A percentile compares a stretch with the other conserved stretches of the same genome.
phyloP scores from a whole-genome alignment of 2,888 invertebrate genomes.

The Litoditis marina region DNA sequence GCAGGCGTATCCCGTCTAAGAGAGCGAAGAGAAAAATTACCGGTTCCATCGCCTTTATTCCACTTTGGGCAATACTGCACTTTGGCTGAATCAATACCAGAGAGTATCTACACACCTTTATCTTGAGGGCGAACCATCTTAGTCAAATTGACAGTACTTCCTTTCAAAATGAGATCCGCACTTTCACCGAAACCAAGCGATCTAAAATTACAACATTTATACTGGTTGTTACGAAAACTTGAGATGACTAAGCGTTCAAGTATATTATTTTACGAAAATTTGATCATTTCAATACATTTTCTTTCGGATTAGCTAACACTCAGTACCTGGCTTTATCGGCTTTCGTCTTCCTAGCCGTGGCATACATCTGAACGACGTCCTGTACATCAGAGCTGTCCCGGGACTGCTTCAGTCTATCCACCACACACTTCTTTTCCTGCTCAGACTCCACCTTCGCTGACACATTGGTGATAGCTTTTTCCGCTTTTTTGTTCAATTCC shows the following conservation, averaged over 20 bases:
- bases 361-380: slow-evolving; percentile 27
- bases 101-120: slow-evolving; percentile 1
- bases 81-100: too few relatives aligned
- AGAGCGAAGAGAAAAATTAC: too few relatives aligned
- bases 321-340: slow-evolving; percentile 23
- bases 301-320: too few relatives aligned
- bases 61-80: too few relatives aligned
- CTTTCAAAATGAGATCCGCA: slow-evolving; percentile 19
- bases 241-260: too few relatives aligned
- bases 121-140: not conserved
- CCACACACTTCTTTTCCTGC: slow-evolving; percentile 9
- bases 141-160: slow-evolving; percentile 17
- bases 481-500: slow-evolving; percentile 30
- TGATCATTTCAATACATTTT: too few relatives aligned
- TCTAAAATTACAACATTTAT: slow-evolving; percentile 13
- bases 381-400: slow-evolving; percentile 24
- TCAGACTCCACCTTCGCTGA: slow-evolving; percentile 18
- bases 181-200: slow-evolving; percentile 21
- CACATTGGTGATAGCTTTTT: slow-evolving; percentile 16
- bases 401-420: slow-evolving; percentile 12
- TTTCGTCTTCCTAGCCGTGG: slow-evolving; percentile 22
- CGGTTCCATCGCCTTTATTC: too few relatives aligned
- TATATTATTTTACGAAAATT: too few relatives aligned
- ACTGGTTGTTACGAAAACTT: too few relatives aligned
- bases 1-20: too few relatives aligned